Evolutionary conservation across 2,113 vertebrate genomes (phyloP).

Genomic region (Nesogale talazaci): DNA sequence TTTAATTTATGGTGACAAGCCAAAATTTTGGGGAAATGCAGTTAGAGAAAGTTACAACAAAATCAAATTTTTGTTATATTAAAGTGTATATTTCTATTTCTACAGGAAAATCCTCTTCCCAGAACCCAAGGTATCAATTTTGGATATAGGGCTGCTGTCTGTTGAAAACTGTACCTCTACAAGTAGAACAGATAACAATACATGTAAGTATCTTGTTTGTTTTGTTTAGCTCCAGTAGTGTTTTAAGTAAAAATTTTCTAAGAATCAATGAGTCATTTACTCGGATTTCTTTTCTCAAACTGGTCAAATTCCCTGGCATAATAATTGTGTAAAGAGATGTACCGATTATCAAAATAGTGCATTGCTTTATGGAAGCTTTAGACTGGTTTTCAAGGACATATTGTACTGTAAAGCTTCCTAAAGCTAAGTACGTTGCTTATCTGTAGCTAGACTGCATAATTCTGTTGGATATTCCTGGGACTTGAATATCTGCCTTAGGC

Average conservation of each 20-base stretch:
- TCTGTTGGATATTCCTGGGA: not conserved
- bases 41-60: not conserved
- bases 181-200: conserved; percentile 45
- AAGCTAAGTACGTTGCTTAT: not conserved
- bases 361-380: not conserved
- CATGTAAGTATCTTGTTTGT: conserved; percentile 77
- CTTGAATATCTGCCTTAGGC: not conserved
- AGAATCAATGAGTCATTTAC: conserved; percentile 11
- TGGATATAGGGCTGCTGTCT: conserved; percentile 62
- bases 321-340: not conserved
- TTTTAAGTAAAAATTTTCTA: conserved; percentile 15
- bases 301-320: not conserved
- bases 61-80: not conserved
- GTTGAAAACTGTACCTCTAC: conserved; percentile 53
- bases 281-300: not conserved
- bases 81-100: conserved; percentile 57
- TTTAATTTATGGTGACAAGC: not conserved
- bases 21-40: not conserved
- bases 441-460: not conserved
- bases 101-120: conserved; percentile 70
- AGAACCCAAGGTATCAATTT: conserved; percentile 41
- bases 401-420: not conserved
- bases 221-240: not conserved
- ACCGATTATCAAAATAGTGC: not conserved
- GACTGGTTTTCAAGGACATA: not conserved